Percentiles rank a stretch among this genome's conserved stretches.
These are phyloP conservation scores for Bombus pyrosoma DNA, from an alignment of 1,140 invertebrate species.

Conservation along the genomic window DNA sequence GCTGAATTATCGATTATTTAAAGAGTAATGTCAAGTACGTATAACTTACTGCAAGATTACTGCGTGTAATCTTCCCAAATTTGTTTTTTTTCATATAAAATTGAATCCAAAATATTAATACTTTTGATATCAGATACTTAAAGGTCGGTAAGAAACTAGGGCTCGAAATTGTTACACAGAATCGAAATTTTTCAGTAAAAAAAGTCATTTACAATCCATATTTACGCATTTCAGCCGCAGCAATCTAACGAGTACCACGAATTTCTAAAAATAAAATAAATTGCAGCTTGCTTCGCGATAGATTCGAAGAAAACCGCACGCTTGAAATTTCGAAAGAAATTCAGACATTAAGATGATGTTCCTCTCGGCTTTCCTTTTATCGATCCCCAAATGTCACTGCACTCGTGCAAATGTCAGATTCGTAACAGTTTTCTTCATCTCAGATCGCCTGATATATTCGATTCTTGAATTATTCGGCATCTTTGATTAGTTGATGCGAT, in stretches of 20 bases:
- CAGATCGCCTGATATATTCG: background rate
- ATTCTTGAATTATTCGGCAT: background rate
- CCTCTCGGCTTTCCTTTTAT: background rate
- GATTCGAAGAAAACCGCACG: background rate
- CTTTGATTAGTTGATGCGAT: no score
- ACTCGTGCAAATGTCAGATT: background rate
- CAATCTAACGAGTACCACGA: background rate
- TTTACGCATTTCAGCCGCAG: no score
- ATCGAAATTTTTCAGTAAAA: background rate
- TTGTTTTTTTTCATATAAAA: background rate
- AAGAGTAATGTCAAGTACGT: background rate
- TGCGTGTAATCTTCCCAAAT: background rate
- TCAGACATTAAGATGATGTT: background rate
- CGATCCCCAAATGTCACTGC: conserved; percentile 21
- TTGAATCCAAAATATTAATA: background rate
- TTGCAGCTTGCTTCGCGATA: background rate
- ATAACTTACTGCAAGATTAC: background rate
- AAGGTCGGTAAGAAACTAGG: no score
- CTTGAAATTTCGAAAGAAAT: background rate
- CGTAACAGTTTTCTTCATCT: background rate
- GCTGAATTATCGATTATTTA: background rate
- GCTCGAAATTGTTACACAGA: background rate
- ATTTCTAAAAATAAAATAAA: background rate
- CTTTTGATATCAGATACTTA: background rate
- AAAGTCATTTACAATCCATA: background rate